phyloP scores from a whole-genome alignment of 1,140 invertebrate genomes.

The Achroia grisella region DNA sequence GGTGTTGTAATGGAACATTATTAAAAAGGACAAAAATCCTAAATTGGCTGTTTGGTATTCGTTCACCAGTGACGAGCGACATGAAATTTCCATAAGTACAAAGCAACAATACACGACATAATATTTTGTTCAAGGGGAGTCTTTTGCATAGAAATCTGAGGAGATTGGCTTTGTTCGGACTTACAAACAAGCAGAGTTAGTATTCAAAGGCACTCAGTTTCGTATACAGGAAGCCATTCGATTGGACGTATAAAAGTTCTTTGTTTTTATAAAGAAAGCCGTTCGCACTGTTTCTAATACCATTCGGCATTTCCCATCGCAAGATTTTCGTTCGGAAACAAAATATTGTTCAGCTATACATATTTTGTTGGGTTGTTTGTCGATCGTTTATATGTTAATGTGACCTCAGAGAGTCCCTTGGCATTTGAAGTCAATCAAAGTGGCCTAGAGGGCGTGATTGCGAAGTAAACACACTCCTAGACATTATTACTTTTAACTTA shows the following conservation, averaged over 20 bases:
- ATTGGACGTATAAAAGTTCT: constrained; percentile 13
- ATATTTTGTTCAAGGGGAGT: constrained; percentile 37
- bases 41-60: constrained; percentile 10
- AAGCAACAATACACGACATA: constrained; percentile 37
- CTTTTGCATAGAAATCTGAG: constrained; percentile 44
- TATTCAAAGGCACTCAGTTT: constrained; percentile 30
- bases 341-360: background rate
- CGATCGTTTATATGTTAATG: constrained; percentile 15
- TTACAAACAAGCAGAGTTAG: constrained; percentile 29
- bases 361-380: background rate
- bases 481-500: too few species aligned
- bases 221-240: constrained; percentile 16
- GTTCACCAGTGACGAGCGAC: constrained; percentile 10
- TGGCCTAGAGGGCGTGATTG: too few species aligned
- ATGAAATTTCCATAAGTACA: constrained; percentile 37
- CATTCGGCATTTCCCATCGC: background rate
- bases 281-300: background rate
- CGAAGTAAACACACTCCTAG: too few species aligned
- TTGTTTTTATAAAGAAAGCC: constrained; percentile 8
- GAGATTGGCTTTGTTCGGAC: constrained; percentile 14
- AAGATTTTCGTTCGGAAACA: background rate
- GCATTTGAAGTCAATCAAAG: background rate
- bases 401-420: constrained; percentile 2
- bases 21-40: too few species aligned
- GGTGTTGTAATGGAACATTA: too few species aligned